These are phyloP conservation scores for Apoda limacodes DNA, from an alignment of 2,888 invertebrate species.

Conservation along the genomic window DNA sequence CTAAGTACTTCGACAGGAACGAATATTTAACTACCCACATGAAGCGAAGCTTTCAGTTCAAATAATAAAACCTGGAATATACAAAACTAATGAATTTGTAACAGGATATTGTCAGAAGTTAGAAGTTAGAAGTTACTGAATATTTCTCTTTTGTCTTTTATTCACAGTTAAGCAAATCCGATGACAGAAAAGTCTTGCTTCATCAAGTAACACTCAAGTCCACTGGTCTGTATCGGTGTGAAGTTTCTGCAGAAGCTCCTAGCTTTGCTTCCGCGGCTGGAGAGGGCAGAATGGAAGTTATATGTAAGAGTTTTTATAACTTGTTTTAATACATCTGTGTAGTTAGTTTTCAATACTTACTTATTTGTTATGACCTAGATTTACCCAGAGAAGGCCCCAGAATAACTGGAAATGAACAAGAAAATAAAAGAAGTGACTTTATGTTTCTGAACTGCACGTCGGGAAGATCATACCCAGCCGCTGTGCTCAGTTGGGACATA, in stretches of 20 bases:
- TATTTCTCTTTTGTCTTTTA: conserved; percentile 1
- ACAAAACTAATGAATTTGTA: too few relatives aligned
- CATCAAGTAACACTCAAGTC: conserved; percentile 77
- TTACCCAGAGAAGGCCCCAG: conserved; percentile 79
- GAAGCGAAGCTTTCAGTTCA: too few relatives aligned
- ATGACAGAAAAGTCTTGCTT: conserved; percentile 74
- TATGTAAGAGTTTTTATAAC: conserved; percentile 72
- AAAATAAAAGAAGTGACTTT: conserved; percentile 80
- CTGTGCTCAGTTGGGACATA: conserved; percentile 81
- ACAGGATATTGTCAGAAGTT: neutral
- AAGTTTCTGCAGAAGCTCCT: conserved; percentile 84
- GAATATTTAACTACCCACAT: too few relatives aligned
- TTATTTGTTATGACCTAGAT: conserved; percentile 42
- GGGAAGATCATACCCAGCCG: conserved; percentile 80
- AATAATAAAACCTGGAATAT: too few relatives aligned
- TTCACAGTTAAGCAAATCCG: conserved; percentile 74
- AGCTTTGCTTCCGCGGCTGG: conserved; percentile 81
- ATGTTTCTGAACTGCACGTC: conserved; percentile 83
- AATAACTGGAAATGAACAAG: conserved; percentile 79
- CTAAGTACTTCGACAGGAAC: too few relatives aligned
- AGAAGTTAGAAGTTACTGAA: neutral
- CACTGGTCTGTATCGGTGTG: conserved; percentile 79
- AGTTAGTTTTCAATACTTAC: neutral
- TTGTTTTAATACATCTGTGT: too few relatives aligned
- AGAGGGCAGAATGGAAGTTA: conserved; percentile 83